These are phyloP conservation scores for Zosterops borbonicus DNA, from an alignment of 2,113 vertebrate genomes.

Conservation along the genomic window DNA sequence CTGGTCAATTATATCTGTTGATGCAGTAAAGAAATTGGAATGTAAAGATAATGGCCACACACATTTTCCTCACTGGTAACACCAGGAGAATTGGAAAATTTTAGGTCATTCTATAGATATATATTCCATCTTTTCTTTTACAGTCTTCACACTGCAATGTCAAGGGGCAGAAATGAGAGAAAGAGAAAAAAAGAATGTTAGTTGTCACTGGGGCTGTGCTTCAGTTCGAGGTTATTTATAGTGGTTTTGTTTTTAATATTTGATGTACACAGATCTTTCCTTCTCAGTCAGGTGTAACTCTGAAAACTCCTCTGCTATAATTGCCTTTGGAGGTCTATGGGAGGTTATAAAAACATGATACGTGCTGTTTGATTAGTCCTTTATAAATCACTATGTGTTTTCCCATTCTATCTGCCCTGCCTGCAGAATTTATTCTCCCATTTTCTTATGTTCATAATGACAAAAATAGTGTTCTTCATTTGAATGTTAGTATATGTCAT, in stretches of 20 bases:
- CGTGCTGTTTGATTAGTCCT: background rate
- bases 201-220: slow-evolving; percentile 1
- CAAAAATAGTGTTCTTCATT: background rate
- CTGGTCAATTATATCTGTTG: background rate
- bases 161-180: slow-evolving; percentile 35
- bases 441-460: background rate
- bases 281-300: slow-evolving; percentile 49
- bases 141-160: background rate
- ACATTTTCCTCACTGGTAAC: background rate
- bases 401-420: background rate
- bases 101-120: background rate
- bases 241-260: slow-evolving; percentile 58
- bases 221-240: slow-evolving; percentile 55
- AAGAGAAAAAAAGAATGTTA: background rate
- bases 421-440: background rate
- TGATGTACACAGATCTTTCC: slow-evolving; percentile 55
- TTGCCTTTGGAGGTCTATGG: slow-evolving; percentile 13
- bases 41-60: background rate
- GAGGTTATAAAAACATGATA: background rate
- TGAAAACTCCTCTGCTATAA: background rate
- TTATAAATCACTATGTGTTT: background rate
- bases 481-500: background rate
- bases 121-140: background rate
- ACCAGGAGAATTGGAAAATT: background rate
- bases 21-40: background rate